Evolutionary conservation across 2,113 vertebrate species (phyloP), one percentile per base, ranked within the genome.

Genomic region (Bubo blakistoni): DNA sequence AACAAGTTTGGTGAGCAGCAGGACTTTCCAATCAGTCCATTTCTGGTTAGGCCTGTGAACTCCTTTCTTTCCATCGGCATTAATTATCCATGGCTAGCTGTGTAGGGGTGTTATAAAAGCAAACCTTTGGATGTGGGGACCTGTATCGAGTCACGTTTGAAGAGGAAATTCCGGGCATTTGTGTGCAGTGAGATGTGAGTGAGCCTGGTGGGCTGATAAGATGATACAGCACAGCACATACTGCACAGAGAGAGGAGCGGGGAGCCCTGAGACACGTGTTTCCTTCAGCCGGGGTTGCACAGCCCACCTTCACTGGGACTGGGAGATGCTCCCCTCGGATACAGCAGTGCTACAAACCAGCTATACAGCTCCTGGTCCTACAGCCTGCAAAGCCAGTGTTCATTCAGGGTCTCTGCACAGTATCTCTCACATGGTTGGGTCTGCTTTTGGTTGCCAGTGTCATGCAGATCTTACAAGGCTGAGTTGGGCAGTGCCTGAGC

Each of bases 321-420:
- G n/a, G 72, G 34, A 89, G 42, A 4, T 57, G 54, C 14, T 81
- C 26, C 57, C 27, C 63, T 13, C 1, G 1, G 40, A 42, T 25
- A 3, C 29, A 26, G 55, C 51, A 58, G 34, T 2, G 51, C 51
- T 36, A 8, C 22, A 34, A 5, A 24, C 59, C 2, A 0, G 47
- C 13, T n/a, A 0, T 8, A 2, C 0, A 1, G 61, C 46, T 73
- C 29, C 47, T 49, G 73, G 1, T 32, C 32, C 81, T 25, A 4
- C 0, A 44, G 51, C 54, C 59, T 44, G 54, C 67, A 44, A 69
- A 81, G 5, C 36, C 71, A 9, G 27, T 40, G 58, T 29, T 79
- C 14, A 0, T 34, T 13, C 54, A 4, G n/a, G 44, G 29, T 32
- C 59, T 51, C 82, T 57, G 63, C 40, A 32, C 16, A 6, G 44